Conservation (phyloP, 2,113 vertebrate species). For the Silurus asotus region DNA sequence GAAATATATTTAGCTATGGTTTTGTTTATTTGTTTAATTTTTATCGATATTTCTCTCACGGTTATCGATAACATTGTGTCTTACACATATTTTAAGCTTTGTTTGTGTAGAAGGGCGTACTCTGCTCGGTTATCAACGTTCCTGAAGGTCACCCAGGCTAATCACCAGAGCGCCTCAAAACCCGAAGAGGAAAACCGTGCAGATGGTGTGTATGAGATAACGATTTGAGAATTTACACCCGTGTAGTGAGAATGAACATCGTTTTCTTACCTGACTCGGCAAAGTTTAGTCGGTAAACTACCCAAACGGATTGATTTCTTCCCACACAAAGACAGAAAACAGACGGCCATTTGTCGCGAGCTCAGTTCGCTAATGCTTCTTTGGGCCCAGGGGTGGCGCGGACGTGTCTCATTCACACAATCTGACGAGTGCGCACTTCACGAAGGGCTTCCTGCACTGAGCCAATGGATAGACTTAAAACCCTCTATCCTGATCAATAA, state of each 20-base stretch:
- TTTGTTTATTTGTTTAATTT: neutral
- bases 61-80: neutral
- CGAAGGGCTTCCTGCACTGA: neutral
- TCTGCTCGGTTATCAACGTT: neutral
- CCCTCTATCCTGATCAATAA: neutral
- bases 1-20: neutral
- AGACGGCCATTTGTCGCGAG: conserved; percentile 54
- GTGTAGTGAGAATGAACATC: neutral
- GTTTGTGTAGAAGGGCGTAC: neutral
- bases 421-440: conserved; percentile 1
- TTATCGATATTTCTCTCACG: neutral
- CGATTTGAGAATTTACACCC: neutral
- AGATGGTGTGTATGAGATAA: neutral
- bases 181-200: no score
- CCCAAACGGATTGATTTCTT: conserved; percentile 31
- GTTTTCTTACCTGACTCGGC: conserved; percentile 44
- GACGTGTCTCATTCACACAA: conserved; percentile 12
- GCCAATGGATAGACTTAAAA: neutral
- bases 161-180: neutral
- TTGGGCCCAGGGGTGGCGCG: neutral
- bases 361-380: conserved; percentile 22
- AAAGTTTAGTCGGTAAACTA: conserved; percentile 34
- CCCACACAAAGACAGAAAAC: conserved; percentile 41
- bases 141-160: neutral
- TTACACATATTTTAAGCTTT: neutral